Evolutionary conservation across 2,888 invertebrate species (phyloP), one percentile per base, ranked within the genome.

Genomic region (Andrena fulva): DNA sequence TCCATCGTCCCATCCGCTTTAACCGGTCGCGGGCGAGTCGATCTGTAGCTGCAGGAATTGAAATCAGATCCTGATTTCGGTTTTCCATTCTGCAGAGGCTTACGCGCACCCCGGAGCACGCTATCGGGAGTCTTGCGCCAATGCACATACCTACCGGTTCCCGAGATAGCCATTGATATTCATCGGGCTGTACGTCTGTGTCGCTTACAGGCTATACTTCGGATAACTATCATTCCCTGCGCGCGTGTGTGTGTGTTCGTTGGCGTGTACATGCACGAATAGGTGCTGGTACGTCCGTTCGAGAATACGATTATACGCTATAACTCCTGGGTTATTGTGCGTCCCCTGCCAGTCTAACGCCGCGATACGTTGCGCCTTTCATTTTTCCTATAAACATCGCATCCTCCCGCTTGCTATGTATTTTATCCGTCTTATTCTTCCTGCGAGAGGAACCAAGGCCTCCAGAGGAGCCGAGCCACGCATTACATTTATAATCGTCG

Each of bases 151-250:
- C 80, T 72, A 76, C 81, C 79, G 69, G 77, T 83, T 81, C 73
- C 29, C 67, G 56, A 77, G 81, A 85, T 83, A 80, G 72, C 68
- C 82, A 87, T 87, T 83, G 85, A 85, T 87, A 87, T 71, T 75
- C 75, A 75, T 87, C 81, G 81, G 63, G 74, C 77, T 81, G 76
- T 60, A 31, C 68, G 66, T 59, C 67, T 72, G 74, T 68, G 80
- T 72, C 76, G 76, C 77, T 80, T 68, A 64, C 73, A 63, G 68
- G 77, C 74, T 77, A 72, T 62, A 77, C 78, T 74, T 85, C 69
- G 72, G 78, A 77, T 85, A 87, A 87, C 80, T 67, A 87, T 84
- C 75, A 56, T 48, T 74, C 73, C 20, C 52, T 7, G 20, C 20
- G 16, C 20, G 20, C 20, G 16, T 54, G 33, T 33, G 33, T 16